Percentiles rank a stretch among this genome's conserved stretches.
phyloP scores from a whole-genome alignment of 2,888 invertebrate species.

The Athalia rosae region DNA sequence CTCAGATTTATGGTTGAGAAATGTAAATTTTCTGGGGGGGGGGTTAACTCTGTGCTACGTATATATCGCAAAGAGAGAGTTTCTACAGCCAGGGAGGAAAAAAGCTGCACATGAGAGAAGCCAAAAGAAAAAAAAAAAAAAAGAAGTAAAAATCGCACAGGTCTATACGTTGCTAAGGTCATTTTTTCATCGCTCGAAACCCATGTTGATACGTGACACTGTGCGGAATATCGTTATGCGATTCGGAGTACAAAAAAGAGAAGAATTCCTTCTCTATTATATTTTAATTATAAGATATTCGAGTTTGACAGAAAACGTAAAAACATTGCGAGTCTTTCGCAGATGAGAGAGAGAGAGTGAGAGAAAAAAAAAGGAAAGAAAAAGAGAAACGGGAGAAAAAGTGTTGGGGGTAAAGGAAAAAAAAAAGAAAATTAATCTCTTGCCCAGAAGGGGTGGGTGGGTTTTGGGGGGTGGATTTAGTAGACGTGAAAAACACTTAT shows the following conservation, averaged over 20 bases:
- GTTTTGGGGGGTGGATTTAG: slow-evolving; percentile 49
- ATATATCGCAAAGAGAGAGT: background rate
- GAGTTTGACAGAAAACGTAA: no score
- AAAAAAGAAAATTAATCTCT: slow-evolving; percentile 51
- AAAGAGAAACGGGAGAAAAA: slow-evolving; percentile 24
- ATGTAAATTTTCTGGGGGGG: slow-evolving; percentile 66
- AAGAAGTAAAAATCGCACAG: slow-evolving; percentile 10
- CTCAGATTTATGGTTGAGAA: slow-evolving; percentile 73
- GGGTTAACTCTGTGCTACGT: slow-evolving; percentile 54
- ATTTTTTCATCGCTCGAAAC: no score
- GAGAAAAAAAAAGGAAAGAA: background rate
- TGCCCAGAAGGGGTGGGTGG: background rate
- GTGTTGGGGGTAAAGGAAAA: slow-evolving; percentile 54
- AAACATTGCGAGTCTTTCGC: no score
- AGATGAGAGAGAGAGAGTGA: background rate
- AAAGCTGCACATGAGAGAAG: background rate
- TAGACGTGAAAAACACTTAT: slow-evolving; percentile 64
- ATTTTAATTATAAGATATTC: no score
- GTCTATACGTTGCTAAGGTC: no score
- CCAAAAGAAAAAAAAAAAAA: background rate
- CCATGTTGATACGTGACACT: no score
- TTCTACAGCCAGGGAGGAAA: background rate
- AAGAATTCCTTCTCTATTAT: no score
- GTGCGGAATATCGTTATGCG: no score
- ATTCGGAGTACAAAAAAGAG: no score